A percentile compares a stretch with the other conserved stretches of the same genome.
Evolutionary conservation across 2,113 vertebrate genomes (phyloP).

Genomic region (Scatophagus argus): DNA sequence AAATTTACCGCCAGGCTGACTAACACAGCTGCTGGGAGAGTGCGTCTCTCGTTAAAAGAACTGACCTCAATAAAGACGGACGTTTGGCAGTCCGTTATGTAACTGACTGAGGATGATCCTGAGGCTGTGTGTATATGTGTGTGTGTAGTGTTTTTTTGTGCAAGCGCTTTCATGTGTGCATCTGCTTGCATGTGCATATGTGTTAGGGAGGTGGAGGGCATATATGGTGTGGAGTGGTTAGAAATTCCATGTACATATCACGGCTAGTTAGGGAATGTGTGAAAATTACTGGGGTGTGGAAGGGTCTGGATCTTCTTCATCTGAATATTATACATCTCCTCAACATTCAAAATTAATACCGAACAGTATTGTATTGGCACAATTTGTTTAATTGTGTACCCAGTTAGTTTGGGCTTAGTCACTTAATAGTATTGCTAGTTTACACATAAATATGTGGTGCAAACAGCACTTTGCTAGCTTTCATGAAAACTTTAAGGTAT

Average conservation of each 20-base stretch:
- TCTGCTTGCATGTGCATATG: slow-evolving; percentile 37
- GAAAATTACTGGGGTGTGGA: not conserved
- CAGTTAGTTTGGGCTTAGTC: no score
- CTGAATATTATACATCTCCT: not conserved
- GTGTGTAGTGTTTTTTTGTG: slow-evolving; percentile 21
- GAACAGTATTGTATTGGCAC: not conserved
- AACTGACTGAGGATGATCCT: slow-evolving; percentile 73
- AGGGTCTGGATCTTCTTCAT: not conserved
- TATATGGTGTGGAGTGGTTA: slow-evolving; percentile 15
- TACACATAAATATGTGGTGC: no score
- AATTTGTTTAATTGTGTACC: not conserved
- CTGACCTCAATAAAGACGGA: slow-evolving; percentile 83
- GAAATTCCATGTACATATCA: not conserved
- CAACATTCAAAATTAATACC: not conserved
- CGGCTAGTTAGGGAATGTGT: not conserved
- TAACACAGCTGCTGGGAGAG: slow-evolving; percentile 78
- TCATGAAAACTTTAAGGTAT: no score
- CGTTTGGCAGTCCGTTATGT: slow-evolving; percentile 74
- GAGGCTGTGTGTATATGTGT: slow-evolving; percentile 56
- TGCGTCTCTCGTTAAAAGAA: slow-evolving; percentile 72
- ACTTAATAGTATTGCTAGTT: no score
- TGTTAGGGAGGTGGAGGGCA: slow-evolving; percentile 8
- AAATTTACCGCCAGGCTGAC: slow-evolving; percentile 74
- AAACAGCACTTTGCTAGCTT: no score
- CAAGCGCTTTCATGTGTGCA: slow-evolving; percentile 21